Percentiles rank a stretch among this genome's conserved stretches.
These are phyloP conservation scores for Meriones unguiculatus DNA, from an alignment of 2,113 vertebrate genomes.

Conservation along the genomic window DNA sequence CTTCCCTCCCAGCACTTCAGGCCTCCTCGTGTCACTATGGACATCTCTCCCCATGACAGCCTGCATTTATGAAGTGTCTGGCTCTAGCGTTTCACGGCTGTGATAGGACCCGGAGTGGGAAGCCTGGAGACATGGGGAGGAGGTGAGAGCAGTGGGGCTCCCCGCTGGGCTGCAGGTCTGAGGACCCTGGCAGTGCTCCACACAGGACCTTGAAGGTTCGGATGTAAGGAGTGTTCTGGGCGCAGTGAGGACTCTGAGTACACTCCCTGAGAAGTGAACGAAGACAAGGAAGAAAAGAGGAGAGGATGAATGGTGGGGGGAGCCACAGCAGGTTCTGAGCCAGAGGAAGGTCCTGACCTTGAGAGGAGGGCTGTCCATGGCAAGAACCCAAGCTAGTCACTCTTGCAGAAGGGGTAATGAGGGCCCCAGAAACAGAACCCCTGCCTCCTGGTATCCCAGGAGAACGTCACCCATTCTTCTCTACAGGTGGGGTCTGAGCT, in stretches of 20 bases:
- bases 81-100: not conserved
- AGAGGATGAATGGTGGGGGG: not conserved
- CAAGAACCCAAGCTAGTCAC: not conserved
- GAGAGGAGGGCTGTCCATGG: not conserved
- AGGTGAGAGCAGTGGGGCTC: not conserved
- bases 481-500: not conserved
- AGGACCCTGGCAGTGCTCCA: not conserved
- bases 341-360: not conserved
- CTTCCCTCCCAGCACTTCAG: not conserved
- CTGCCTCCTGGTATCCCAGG: not conserved
- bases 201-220: not conserved
- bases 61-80: not conserved
- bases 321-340: not conserved
- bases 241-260: not conserved
- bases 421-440: too few species aligned
- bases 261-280: not conserved
- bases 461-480: not conserved
- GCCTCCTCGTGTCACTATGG: not conserved
- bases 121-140: rapidly evolving
- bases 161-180: not conserved
- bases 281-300: not conserved
- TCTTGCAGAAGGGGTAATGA: not conserved
- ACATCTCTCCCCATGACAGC: too few species aligned
- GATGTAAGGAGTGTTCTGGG: not conserved
- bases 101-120: not conserved